phyloP scores from a whole-genome alignment of 2,888 invertebrate species.

The Scotopteryx bipunctaria region DNA sequence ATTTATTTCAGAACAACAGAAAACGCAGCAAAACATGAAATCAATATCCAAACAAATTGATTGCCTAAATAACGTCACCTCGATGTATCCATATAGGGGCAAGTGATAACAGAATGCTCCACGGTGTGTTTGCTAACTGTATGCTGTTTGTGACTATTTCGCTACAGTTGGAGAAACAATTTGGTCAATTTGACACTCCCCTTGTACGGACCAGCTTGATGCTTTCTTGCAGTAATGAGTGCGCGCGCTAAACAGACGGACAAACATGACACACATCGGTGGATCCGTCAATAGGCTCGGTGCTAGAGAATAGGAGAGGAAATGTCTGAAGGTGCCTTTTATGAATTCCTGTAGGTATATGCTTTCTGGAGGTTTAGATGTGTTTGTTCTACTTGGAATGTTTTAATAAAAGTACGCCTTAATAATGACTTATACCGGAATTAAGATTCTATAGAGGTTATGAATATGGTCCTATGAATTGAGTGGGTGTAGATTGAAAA shows the following conservation, averaged over 20 bases:
- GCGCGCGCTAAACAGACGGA: conserved; percentile 35
- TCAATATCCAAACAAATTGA: conserved; percentile 17
- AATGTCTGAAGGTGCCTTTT: conserved; percentile 11
- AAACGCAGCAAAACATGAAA: not conserved
- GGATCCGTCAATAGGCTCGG: conserved; percentile 7
- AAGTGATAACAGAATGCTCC: conserved; percentile 54
- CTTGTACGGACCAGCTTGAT: conserved; percentile 48
- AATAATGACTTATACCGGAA: too few relatives aligned
- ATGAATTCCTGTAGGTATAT: not conserved
- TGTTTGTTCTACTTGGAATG: conserved; percentile 1
- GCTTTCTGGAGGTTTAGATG: conserved; percentile 1
- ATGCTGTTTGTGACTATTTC: conserved; percentile 39
- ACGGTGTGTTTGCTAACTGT: conserved; percentile 40
- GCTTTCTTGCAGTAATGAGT: conserved; percentile 49
- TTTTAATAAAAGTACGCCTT: not conserved
- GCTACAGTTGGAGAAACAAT: conserved; percentile 27
- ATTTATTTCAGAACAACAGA: too few relatives aligned
- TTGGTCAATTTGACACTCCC: conserved; percentile 55
- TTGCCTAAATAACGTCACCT: conserved; percentile 37
- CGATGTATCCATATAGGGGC: conserved; percentile 35
- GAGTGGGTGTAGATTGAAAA: too few relatives aligned
- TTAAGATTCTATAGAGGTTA: too few relatives aligned
- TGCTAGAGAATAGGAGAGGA: conserved; percentile 15
- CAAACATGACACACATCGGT: conserved; percentile 40
- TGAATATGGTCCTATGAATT: too few relatives aligned